Percentiles rank a stretch among this genome's conserved stretches.
These are phyloP conservation scores for Anthoptus insignis DNA, from an alignment of 2,888 invertebrate species.

Conservation along the genomic window DNA sequence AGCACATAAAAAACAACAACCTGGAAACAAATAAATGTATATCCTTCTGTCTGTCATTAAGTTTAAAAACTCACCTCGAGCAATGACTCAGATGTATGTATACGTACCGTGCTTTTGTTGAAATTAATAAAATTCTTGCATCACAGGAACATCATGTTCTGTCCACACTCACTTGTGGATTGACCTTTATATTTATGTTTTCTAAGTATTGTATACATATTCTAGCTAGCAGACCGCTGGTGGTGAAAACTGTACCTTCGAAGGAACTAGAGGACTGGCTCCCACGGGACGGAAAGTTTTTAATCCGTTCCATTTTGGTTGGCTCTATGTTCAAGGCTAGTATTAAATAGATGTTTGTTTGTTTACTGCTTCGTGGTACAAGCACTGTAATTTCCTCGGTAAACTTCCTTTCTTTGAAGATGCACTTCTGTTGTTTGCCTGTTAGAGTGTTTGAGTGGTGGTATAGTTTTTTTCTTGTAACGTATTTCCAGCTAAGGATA, in stretches of 20 bases:
- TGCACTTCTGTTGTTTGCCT: constrained; percentile 25
- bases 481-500: not conserved
- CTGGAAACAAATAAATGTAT: too few relatives aligned
- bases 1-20: too few relatives aligned
- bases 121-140: too few relatives aligned
- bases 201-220: too few relatives aligned
- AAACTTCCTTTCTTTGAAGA: constrained; percentile 24
- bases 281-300: constrained; percentile 60
- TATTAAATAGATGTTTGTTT: constrained; percentile 42
- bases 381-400: constrained; percentile 33
- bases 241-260: not conserved
- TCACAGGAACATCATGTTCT: too few relatives aligned
- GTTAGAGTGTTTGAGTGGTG: constrained; percentile 12
- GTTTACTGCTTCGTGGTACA: constrained; percentile 24
- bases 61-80: too few relatives aligned
- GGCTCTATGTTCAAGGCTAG: constrained; percentile 42
- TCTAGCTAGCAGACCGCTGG: not conserved
- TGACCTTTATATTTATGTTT: too few relatives aligned
- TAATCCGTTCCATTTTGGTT: constrained; percentile 43
- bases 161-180: too few relatives aligned
- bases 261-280: constrained; percentile 58
- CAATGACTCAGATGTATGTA: too few relatives aligned
- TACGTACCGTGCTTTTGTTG: too few relatives aligned
- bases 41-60: too few relatives aligned
- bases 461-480: not conserved